A percentile compares a stretch with the other conserved stretches of the same genome.
Evolutionary conservation across 2,888 invertebrate genomes (phyloP).

Genomic region (Drosophila cracens): DNA sequence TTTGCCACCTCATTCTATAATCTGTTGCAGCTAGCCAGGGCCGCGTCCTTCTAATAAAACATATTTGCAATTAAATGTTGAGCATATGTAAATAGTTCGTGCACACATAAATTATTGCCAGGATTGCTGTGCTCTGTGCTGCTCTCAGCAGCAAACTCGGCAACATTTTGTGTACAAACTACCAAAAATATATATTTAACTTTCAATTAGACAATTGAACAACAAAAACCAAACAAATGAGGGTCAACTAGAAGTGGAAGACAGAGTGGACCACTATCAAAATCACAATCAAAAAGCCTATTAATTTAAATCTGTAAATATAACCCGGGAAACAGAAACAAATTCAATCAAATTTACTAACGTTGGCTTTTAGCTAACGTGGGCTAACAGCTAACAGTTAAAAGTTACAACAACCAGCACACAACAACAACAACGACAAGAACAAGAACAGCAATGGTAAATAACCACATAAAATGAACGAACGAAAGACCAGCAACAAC

Average conservation of each 20-base stretch:
- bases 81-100: slow-evolving; percentile 65
- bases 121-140: slow-evolving; percentile 45
- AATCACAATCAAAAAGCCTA: not conserved
- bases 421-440: slow-evolving; percentile 12
- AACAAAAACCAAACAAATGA: not conserved
- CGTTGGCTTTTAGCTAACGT: slow-evolving; percentile 53
- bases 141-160: slow-evolving; percentile 37
- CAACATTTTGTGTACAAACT: slow-evolving; percentile 67
- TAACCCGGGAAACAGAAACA: slow-evolving; percentile 34
- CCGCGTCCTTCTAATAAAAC: slow-evolving; percentile 3
- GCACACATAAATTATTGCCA: slow-evolving; percentile 61
- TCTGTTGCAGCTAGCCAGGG: not conserved
- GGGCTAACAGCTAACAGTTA: slow-evolving; percentile 26
- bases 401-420: not conserved
- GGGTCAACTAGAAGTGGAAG: not conserved
- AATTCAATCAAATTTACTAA: slow-evolving; percentile 60
- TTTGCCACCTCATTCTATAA: not conserved
- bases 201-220: slow-evolving; percentile 76
- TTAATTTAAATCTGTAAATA: not conserved
- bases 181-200: slow-evolving; percentile 72
- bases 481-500: slow-evolving; percentile 28
- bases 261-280: not conserved
- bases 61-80: slow-evolving; percentile 63
- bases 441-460: slow-evolving; percentile 25
- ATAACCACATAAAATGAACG: slow-evolving; percentile 2